phyloP scores from a whole-genome alignment of 2,797 vertebrate genomes.

The Clarias fuscus region DNA sequence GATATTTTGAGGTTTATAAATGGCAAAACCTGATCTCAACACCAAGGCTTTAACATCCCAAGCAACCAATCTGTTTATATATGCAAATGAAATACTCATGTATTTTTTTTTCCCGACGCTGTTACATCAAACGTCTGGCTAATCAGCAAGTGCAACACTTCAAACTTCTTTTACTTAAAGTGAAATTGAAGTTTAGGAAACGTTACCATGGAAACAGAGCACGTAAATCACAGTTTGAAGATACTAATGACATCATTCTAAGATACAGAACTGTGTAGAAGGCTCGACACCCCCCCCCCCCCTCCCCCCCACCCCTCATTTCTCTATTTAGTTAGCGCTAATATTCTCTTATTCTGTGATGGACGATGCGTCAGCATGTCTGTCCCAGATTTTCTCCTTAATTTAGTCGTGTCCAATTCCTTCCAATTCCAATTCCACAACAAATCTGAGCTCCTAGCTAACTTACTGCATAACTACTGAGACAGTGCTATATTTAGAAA shows the following conservation, averaged over 20 bases:
- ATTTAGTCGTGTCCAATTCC: no score
- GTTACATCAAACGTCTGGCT: not conserved
- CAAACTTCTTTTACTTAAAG: not conserved
- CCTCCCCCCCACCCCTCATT: no score
- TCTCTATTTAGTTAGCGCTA: no score
- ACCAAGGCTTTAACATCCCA: not conserved
- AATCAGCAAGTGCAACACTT: not conserved
- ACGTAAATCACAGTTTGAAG: not conserved
- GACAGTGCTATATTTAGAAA: no score
- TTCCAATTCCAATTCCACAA: no score
- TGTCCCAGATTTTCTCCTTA: no score
- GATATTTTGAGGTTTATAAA: not conserved
- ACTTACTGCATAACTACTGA: no score
- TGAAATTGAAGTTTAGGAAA: not conserved
- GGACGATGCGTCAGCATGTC: not conserved
- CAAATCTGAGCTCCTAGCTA: no score
- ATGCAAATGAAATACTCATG: not conserved
- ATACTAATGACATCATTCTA: not conserved
- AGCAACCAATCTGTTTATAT: not conserved
- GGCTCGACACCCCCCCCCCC: no score
- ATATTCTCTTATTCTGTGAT: no score
- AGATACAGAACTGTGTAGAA: not conserved
- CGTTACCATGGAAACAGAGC: not conserved
- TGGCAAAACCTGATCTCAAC: not conserved
- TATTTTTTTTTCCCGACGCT: not conserved